Percentiles rank a stretch among this genome's conserved stretches.
phyloP scores from a whole-genome alignment of 1,140 invertebrate genomes.

The Bombus difficillimus region DNA sequence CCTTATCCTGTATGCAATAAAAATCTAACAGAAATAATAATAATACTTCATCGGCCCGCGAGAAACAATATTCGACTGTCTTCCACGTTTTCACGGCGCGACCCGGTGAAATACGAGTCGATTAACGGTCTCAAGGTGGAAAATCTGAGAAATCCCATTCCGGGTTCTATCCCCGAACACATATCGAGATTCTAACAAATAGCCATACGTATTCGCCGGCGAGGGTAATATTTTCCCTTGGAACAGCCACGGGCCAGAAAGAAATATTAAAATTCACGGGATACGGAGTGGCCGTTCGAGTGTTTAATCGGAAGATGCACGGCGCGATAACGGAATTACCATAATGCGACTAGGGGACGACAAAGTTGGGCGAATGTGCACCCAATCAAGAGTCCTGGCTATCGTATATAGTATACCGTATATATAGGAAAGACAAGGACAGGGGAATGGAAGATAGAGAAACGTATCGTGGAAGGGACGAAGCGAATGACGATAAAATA shows the following conservation, averaged over 20 bases:
- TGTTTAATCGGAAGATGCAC: constrained; percentile 53
- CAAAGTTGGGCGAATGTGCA: constrained; percentile 53
- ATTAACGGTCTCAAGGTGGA: background rate
- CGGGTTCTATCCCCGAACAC: background rate
- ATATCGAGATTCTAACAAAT: background rate
- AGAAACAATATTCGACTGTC: background rate
- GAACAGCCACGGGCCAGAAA: background rate
- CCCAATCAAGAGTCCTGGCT: constrained; percentile 48
- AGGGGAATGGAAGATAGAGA: background rate
- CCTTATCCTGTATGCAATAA: background rate
- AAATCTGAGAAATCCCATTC: background rate
- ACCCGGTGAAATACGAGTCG: background rate
- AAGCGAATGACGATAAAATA: constrained; percentile 56
- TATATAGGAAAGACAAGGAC: background rate
- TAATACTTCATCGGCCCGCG: background rate
- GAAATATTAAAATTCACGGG: constrained; percentile 18
- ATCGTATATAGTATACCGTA: background rate
- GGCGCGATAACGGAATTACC: constrained; percentile 52
- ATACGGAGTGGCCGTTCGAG: background rate
- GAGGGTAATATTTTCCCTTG: background rate
- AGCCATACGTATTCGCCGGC: background rate
- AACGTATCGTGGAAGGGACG: constrained; percentile 3
- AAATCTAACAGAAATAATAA: background rate
- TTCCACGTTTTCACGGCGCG: background rate
- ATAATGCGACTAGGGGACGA: constrained; percentile 59